phyloP scores from a whole-genome alignment of 1,140 invertebrate genomes.

The Leptopilina clavipes region DNA sequence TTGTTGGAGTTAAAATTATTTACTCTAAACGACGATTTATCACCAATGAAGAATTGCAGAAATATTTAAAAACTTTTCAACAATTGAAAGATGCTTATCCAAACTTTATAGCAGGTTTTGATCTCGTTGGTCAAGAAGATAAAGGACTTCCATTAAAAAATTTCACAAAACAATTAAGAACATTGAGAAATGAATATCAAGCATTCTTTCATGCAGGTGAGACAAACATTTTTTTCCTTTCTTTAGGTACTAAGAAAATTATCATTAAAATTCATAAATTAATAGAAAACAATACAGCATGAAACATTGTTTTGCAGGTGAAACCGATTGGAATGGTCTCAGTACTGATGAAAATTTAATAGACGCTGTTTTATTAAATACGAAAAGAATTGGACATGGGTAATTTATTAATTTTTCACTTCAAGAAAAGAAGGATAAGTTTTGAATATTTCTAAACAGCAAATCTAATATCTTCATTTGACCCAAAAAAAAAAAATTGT shows the following conservation, averaged over 20 bases:
- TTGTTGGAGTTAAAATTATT: slow-evolving; percentile 83
- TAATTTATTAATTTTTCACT: slow-evolving; percentile 39
- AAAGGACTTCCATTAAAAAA: slow-evolving; percentile 71
- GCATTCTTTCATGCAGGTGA: slow-evolving; percentile 90
- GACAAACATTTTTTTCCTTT: slow-evolving; percentile 74
- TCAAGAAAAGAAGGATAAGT: too few species aligned
- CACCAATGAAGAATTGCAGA: slow-evolving; percentile 60
- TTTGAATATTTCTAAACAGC: too few species aligned
- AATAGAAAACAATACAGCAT: too few species aligned
- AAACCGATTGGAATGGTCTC: slow-evolving; percentile 84
- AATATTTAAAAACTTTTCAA: slow-evolving; percentile 72
- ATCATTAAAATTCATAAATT: too few species aligned
- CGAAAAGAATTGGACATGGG: slow-evolving; percentile 75
- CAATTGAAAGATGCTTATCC: slow-evolving; percentile 73
- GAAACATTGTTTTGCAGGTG: slow-evolving; percentile 76
- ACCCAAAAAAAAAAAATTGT: too few species aligned
- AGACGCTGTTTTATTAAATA: slow-evolving; percentile 85
- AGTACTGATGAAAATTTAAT: slow-evolving; percentile 82
- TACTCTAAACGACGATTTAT: slow-evolving; percentile 78
- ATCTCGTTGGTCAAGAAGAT: slow-evolving; percentile 79
- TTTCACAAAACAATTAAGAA: slow-evolving; percentile 72
- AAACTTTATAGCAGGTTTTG: slow-evolving; percentile 80
- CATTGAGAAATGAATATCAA: slow-evolving; percentile 73
- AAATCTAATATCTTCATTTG: too few species aligned
- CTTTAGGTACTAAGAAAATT: too few species aligned